Percentiles rank a stretch among this genome's conserved stretches.
Conservation (phyloP, 2,888 invertebrate genomes). For the Mamestra brassicae region DNA sequence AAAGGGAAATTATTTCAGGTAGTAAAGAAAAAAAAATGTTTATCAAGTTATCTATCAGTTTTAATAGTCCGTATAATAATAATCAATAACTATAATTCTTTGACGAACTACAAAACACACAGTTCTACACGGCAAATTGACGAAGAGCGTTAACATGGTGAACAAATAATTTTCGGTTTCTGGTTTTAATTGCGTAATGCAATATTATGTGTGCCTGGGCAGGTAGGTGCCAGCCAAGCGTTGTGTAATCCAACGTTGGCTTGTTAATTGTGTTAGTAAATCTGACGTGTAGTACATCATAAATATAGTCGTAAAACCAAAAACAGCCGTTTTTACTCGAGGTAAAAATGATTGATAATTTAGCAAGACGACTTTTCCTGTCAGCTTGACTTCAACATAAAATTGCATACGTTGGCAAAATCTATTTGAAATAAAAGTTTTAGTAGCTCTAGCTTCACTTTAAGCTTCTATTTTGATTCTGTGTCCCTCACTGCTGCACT, state of each 20-base stretch:
- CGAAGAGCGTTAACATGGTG: neutral
- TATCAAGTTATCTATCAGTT: neutral
- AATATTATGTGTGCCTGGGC: neutral
- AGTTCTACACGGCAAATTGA: neutral
- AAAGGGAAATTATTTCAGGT: no score
- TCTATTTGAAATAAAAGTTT: constrained; percentile 11
- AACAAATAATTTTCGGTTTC: neutral
- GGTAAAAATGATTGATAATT: no score
- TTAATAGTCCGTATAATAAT: no score
- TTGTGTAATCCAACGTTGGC: neutral
- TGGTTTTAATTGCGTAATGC: neutral
- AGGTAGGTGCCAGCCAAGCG: neutral
- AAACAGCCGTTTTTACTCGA: neutral
- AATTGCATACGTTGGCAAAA: neutral
- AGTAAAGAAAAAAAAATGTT: no score
- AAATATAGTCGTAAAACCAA: neutral
- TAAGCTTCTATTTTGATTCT: constrained; percentile 1
- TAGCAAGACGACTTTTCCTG: neutral
- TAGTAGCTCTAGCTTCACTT: neutral
- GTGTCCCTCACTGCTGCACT: neutral
- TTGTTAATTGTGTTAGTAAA: neutral
- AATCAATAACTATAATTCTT: no score
- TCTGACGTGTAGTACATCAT: neutral
- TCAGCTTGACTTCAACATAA: neutral
- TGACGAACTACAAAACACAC: no score